phyloP scores from a whole-genome alignment of 2,888 invertebrate genomes.

The Parnassius mnemosyne region DNA sequence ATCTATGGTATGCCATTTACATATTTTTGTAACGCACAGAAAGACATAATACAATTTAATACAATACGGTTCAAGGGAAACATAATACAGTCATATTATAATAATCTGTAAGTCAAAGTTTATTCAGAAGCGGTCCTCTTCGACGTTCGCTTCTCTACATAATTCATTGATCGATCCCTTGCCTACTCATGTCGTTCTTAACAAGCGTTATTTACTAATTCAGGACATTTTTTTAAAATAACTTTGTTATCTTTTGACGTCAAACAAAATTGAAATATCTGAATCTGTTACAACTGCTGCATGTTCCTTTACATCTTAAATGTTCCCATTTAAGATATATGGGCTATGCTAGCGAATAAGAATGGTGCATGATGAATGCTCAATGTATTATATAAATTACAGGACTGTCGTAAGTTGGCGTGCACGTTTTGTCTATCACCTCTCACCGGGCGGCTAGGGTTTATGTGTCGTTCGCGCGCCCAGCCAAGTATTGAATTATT shows the following conservation, averaged over 20 bases:
- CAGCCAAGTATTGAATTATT: too few species aligned
- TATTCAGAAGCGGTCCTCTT: constrained; percentile 52
- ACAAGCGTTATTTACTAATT: constrained; percentile 54
- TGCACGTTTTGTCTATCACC: too few species aligned
- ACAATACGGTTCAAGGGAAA: constrained; percentile 48
- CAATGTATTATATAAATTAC: too few species aligned
- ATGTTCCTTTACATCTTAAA: too few species aligned
- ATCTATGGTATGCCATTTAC: neutral
- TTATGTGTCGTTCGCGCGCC: too few species aligned
- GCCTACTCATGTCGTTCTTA: constrained; percentile 39
- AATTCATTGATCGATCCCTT: constrained; percentile 64
- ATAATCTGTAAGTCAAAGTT: constrained; percentile 61
- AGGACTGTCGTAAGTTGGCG: too few species aligned
- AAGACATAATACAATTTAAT: constrained; percentile 21
- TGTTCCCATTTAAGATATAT: too few species aligned
- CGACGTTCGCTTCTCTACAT: constrained; percentile 56
- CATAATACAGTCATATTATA: constrained; percentile 32
- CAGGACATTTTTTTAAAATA: constrained; percentile 46
- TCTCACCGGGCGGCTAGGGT: too few species aligned
- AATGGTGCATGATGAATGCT: too few species aligned
- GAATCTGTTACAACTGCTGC: neutral
- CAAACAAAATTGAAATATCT: neutral
- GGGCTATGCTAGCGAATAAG: too few species aligned
- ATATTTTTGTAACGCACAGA: constrained; percentile 21
- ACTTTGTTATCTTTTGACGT: constrained; percentile 1